Evolutionary conservation across 2,113 vertebrate genomes (phyloP).

Genomic region (Hemiscyllium ocellatum): DNA sequence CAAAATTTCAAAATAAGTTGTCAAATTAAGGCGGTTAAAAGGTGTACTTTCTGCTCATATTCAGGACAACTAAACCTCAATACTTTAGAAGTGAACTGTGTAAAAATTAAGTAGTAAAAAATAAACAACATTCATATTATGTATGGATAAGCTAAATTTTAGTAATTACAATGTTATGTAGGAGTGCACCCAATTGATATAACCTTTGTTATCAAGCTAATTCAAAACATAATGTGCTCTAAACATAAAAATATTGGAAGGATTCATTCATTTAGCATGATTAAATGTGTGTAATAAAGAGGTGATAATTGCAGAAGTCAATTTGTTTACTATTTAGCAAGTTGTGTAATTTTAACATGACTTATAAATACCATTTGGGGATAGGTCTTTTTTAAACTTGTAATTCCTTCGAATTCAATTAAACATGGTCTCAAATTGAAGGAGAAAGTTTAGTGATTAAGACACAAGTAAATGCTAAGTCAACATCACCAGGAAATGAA

Average conservation of each 20-base stretch:
- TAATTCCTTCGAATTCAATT: not conserved
- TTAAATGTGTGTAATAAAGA: not conserved
- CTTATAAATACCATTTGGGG: not conserved
- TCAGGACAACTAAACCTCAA: not conserved
- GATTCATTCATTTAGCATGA: not conserved
- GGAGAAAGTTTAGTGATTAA: not conserved
- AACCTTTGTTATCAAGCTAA: not conserved
- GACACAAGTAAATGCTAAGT: conserved; percentile 19
- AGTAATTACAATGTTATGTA: not conserved
- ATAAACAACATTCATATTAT: not conserved
- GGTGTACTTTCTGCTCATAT: not conserved
- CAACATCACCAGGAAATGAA: conserved; percentile 43
- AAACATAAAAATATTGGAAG: not conserved
- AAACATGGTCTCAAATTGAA: not conserved
- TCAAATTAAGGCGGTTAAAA: not conserved
- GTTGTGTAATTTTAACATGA: not conserved
- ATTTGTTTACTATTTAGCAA: not conserved
- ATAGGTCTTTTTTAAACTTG: not conserved
- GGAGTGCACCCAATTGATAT: not conserved
- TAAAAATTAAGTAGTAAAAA: not conserved
- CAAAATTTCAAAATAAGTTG: not conserved
- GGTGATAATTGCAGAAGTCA: not conserved
- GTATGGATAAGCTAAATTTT: not conserved
- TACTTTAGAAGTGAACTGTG: not conserved
- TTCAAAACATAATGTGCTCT: not conserved